These are phyloP conservation scores for Acrocephalus scirpaceus DNA, from an alignment of 2,797 vertebrate genomes.

Conservation along the genomic window DNA sequence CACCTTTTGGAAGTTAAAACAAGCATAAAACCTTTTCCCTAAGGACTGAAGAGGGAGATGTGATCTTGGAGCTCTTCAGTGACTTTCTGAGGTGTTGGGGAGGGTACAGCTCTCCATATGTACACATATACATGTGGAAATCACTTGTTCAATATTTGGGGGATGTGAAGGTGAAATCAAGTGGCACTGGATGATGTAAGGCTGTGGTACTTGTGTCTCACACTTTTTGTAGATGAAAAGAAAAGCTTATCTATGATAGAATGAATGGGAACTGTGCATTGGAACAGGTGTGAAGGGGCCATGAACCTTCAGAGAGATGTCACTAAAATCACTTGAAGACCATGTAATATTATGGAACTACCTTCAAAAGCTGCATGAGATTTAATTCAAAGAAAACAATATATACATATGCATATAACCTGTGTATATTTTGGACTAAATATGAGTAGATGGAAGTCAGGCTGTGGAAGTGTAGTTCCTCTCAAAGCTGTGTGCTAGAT, in stretches of 20 bases:
- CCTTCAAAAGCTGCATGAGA: background rate
- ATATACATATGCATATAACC: background rate
- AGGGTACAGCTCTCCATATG: background rate
- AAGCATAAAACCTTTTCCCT: background rate
- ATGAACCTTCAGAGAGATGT: background rate
- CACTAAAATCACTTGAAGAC: background rate
- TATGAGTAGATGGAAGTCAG: background rate
- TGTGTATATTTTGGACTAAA: background rate
- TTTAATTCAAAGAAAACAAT: background rate
- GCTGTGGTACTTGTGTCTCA: background rate
- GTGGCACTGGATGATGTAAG: background rate
- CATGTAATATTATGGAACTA: background rate
- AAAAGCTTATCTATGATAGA: background rate
- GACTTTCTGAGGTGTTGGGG: background rate
- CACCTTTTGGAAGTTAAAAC: background rate
- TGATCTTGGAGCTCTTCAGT: background rate
- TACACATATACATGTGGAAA: accelerated
- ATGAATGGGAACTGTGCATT: background rate
- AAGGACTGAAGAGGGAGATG: background rate
- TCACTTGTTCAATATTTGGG: background rate
- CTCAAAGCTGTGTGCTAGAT: background rate
- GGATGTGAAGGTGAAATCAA: background rate
- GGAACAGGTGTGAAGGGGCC: background rate
- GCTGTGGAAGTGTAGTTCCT: background rate
- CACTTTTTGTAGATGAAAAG: background rate